These are phyloP conservation scores for Trematocara nigrifrons DNA, from an alignment of 2,113 vertebrate genomes.

Conservation along the genomic window DNA sequence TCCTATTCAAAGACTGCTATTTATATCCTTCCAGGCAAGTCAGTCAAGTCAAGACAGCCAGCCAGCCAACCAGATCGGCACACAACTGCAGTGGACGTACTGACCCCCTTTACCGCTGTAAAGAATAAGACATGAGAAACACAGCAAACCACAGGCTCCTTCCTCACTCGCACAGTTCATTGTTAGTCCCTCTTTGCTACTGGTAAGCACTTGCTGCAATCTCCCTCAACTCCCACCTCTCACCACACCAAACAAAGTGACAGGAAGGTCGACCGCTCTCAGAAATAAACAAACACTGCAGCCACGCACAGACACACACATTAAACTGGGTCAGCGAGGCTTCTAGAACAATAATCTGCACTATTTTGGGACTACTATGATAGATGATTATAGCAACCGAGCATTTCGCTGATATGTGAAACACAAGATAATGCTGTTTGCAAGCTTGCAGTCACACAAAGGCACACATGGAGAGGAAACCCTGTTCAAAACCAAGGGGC, in stretches of 20 bases:
- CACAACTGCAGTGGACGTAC: slow-evolving; percentile 33
- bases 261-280: slow-evolving; percentile 45
- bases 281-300: slow-evolving; percentile 56
- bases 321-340: slow-evolving; percentile 58
- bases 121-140: slow-evolving; percentile 15
- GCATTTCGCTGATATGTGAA: slow-evolving; percentile 37
- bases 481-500: slow-evolving; percentile 39
- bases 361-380: slow-evolving; percentile 63
- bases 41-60: slow-evolving; percentile 58
- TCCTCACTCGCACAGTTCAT: slow-evolving; percentile 4
- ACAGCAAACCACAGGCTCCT: slow-evolving; percentile 11
- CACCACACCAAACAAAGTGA: slow-evolving; percentile 45
- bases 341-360: slow-evolving; percentile 58
- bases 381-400: slow-evolving; percentile 26
- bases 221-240: slow-evolving; percentile 25
- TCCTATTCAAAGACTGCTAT: slow-evolving; percentile 71
- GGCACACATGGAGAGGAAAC: slow-evolving; percentile 33
- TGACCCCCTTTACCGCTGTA: slow-evolving; percentile 38
- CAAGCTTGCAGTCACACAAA: background rate
- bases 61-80: slow-evolving; percentile 47
- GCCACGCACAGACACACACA: background rate
- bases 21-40: slow-evolving; percentile 69
- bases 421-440: slow-evolving; percentile 38
- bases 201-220: background rate
- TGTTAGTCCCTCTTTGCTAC: slow-evolving; percentile 15